Percentiles rank a stretch among this genome's conserved stretches.
Conservation (phyloP, 1,140 invertebrate genomes). For the Drosophila nasuta region DNA sequence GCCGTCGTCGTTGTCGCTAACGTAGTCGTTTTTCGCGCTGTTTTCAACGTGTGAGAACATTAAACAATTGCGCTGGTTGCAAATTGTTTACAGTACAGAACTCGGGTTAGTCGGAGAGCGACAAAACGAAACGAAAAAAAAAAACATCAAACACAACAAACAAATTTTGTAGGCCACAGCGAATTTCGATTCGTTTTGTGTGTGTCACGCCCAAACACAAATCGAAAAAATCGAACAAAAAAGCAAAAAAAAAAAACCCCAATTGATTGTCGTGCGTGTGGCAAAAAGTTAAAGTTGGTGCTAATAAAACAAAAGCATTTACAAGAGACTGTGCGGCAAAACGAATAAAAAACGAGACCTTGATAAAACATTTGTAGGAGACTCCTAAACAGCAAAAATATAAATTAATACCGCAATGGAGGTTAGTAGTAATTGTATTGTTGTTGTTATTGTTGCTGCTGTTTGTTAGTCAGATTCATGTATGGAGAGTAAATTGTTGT, state of each 20-base stretch:
- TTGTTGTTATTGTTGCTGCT: conserved; percentile 6
- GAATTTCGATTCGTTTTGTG: conserved; percentile 48
- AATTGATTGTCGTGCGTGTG: conserved; percentile 63
- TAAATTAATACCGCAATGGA: conserved; percentile 51
- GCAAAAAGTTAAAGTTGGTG: conserved; percentile 49
- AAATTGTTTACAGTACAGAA: conserved; percentile 40
- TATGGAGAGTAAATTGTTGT: conserved; percentile 27
- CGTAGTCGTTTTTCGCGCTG: conserved; percentile 24
- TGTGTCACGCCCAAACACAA: conserved; percentile 76
- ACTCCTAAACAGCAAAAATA: conserved; percentile 19
- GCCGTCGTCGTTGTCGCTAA: conserved; percentile 31
- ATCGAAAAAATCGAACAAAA: conserved; percentile 28
- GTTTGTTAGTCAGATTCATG: conserved; percentile 8
- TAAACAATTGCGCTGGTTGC: conserved; percentile 57
- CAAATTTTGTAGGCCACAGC: conserved; percentile 51
- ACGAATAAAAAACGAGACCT: conserved; percentile 41
- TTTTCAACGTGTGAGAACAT: conserved; percentile 34
- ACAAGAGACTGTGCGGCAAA: conserved; percentile 42
- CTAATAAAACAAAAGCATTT: conserved; percentile 44
- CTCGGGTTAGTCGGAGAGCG: conserved; percentile 38
- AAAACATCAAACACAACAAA: conserved; percentile 13
- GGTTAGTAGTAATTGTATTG: conserved; percentile 61
- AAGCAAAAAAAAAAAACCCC: conserved; percentile 29
- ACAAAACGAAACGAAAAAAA: conserved; percentile 17
- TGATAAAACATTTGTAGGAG: conserved; percentile 26